Evolutionary conservation across 2,888 invertebrate species (phyloP), one percentile per base, ranked within the genome.

Genomic region (Nineta flava): DNA sequence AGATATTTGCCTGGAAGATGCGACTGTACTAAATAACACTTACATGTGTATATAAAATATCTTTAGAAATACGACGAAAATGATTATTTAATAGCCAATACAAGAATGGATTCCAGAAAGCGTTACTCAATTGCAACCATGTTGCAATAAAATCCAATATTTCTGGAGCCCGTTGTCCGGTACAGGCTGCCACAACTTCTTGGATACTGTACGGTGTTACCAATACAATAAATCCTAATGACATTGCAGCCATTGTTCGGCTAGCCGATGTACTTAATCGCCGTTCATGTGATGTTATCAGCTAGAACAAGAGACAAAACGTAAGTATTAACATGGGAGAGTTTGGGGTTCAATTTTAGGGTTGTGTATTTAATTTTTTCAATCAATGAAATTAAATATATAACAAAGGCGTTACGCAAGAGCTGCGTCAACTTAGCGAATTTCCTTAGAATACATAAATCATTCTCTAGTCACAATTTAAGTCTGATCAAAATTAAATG

Each of bases 121-220:
- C 87, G 70, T 88, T 87, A 65, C 87, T 87, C 50, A 88, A 70
- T 3, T 88, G 87, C 57, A 87, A 69, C 88, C 88, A 90, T 47
- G 88, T 88, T 52, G 87, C 85, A 51, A 87, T 70, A 65, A 90
- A 90, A 64, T 90, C 88, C 58, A 90, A 69, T 53, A 82, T 78
- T 34, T 84, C 81, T 2, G 88, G 87, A 52, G 87, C 80, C 77
- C 85, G 66, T 19, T 87, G 82, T 52, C 88, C 88, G 19, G 90
- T 90, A 64, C 90, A 90, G 31, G 90, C 88, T 35, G 86, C 87
- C 40, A 90, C 88, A 53, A 90, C 87, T 74, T 90, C 90, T 70
- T 88, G 87, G 57, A 90, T 87, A 46, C 88, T 88, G 75, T 88
- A 90, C 42, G 90, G 90, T 52, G 90, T 90, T 56, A 90, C 88